A percentile compares a stretch with the other conserved stretches of the same genome.
These are phyloP conservation scores for Lepidocolaptes lacrymiger DNA, from an alignment of 2,797 vertebrate genomes.

Conservation along the genomic window DNA sequence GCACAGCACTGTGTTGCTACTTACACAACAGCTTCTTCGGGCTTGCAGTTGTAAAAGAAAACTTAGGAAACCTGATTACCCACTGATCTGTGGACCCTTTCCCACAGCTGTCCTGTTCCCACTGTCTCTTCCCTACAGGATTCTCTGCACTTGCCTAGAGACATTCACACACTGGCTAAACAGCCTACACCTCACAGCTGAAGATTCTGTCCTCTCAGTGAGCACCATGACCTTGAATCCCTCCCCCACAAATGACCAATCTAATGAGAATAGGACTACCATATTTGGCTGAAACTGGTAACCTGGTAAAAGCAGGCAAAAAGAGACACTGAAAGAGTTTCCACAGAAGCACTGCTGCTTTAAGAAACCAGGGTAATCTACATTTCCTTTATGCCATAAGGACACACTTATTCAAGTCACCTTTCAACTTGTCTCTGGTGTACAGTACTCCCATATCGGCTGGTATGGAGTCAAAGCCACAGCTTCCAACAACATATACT, in stretches of 20 bases:
- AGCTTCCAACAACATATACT: slow-evolving; percentile 91
- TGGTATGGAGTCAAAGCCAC: slow-evolving; percentile 96
- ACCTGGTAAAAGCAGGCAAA: not conserved
- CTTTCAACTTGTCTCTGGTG: slow-evolving; percentile 90
- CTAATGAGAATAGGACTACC: not conserved
- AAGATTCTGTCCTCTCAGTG: not conserved
- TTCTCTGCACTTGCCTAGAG: not conserved
- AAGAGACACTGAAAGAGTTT: not conserved
- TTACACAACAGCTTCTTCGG: not conserved
- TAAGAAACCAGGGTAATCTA: not conserved
- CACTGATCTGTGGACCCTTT: not conserved
- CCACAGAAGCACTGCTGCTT: not conserved
- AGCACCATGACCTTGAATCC: accelerated
- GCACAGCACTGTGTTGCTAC: not conserved
- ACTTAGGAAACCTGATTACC: not conserved
- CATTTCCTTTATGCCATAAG: not conserved
- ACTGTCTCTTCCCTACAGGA: not conserved
- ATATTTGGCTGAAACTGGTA: not conserved
- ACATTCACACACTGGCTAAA: not conserved
- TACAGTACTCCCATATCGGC: slow-evolving; percentile 95
- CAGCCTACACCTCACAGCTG: not conserved
- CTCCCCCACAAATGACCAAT: not conserved
- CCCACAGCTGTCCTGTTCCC: not conserved
- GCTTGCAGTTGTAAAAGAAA: not conserved
- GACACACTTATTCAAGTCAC: slow-evolving; percentile 67